Conservation (phyloP, 2,888 invertebrate genomes). For the Scaeva pyrastri region DNA sequence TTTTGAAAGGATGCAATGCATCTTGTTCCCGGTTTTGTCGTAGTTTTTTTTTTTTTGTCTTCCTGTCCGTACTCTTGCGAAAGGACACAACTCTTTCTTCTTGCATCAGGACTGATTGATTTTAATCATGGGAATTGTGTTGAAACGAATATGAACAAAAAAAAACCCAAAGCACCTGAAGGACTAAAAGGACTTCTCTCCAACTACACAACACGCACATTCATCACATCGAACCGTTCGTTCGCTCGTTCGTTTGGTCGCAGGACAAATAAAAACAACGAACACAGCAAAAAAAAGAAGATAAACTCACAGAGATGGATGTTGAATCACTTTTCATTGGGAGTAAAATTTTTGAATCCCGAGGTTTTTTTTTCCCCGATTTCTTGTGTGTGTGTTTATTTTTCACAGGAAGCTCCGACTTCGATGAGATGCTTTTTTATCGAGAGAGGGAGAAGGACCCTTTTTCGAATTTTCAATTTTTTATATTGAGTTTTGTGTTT, state of each 20-base stretch:
- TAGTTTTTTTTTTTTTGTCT: background rate
- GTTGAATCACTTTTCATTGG: conserved; percentile 56
- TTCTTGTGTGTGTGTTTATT: conserved; percentile 56
- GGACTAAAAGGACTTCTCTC: conserved; percentile 34
- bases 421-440: conserved; percentile 44
- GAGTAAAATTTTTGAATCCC: conserved; percentile 16
- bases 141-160: conserved; percentile 17
- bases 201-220: conserved; percentile 60
- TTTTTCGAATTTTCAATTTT: conserved; percentile 70
- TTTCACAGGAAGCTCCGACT: conserved; percentile 68
- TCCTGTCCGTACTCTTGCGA: background rate
- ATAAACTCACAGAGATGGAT: conserved; percentile 25
- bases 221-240: conserved; percentile 51
- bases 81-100: conserved; percentile 17
- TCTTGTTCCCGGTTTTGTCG: background rate
- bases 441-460: background rate
- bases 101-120: conserved; percentile 61
- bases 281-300: conserved; percentile 1
- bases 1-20: background rate
- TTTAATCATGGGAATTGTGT: conserved; percentile 71
- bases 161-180: conserved; percentile 32
- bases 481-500: conserved; percentile 69
- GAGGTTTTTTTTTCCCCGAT: conserved; percentile 10
- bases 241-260: no score
- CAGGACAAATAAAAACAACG: background rate